Conservation (phyloP, 2,113 vertebrate genomes). For the Malurus alboscapulatus region DNA sequence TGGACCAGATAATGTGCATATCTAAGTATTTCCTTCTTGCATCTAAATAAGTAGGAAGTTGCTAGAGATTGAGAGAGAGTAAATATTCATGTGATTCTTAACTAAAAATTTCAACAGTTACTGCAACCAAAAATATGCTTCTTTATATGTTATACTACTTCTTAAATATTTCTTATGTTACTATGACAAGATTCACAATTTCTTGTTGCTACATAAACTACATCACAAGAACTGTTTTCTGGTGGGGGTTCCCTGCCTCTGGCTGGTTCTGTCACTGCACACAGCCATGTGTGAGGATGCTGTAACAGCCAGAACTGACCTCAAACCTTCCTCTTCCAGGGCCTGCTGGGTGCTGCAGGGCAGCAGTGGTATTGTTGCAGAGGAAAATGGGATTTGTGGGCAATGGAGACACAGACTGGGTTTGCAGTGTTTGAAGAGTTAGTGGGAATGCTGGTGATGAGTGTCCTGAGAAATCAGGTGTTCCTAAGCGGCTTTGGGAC, state of each 20-base stretch:
- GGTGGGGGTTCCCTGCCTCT: background rate
- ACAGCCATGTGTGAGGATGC: background rate
- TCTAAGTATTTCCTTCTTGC: background rate
- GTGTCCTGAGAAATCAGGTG: background rate
- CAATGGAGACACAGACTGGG: background rate
- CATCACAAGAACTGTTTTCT: background rate
- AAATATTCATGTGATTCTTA: background rate
- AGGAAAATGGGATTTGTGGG: background rate
- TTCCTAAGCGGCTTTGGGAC: background rate
- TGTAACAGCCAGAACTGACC: background rate
- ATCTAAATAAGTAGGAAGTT: background rate
- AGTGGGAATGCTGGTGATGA: background rate
- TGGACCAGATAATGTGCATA: background rate
- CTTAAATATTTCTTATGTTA: background rate
- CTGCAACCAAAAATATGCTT: background rate
- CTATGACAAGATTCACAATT: background rate
- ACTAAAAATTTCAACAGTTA: background rate
- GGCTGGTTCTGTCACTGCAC: background rate
- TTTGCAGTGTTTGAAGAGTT: background rate
- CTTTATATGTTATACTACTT: background rate
- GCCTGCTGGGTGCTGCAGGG: background rate
- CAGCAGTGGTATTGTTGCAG: background rate
- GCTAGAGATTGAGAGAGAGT: background rate
- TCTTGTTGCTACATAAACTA: fast-evolving
- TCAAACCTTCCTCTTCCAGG: background rate